Evolutionary conservation across 2,797 vertebrate species (phyloP), one percentile per base, ranked within the genome.

Genomic region (Lagocephalus sceleratus): DNA sequence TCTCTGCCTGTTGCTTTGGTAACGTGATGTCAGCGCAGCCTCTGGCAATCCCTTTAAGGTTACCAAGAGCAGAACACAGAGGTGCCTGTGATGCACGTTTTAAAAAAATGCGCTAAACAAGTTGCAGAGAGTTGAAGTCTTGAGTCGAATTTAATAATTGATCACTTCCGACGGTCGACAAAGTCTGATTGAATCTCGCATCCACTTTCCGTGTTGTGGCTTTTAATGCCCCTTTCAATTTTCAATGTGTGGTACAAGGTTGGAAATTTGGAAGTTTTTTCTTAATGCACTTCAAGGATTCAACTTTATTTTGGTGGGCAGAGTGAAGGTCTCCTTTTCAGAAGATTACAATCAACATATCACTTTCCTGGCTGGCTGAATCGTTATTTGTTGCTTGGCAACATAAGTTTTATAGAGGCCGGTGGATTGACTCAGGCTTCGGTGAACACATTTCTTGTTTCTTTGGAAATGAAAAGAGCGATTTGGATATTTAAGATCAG

Each of bases 1-100:
- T 14, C 46, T 79, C 70, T 69, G 83, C 82, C 81, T 85, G 86
- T 88, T 87, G 85, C 86, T 88, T 82, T 88, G 86, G 86, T 82
- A 85, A 88, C 86, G 44, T 84, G 79, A 85, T 85, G 82, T 87
- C 80, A 84, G 71, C 65, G 78, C 74, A 79, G 77, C 78, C 66
- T 76, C 70, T 57, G 69, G 81, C 62, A 57, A 81, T 61, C 82
- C 79, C 76, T 83, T 68, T 64, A 78, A 81, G 74, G 70, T 81
- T 75, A 61, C 60, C 10, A 21, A 68, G 78, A 66, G 47, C 50
- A 44, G 61, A 53, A 56, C 47, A 61, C 57, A 61, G 60, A 81
- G 65, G 63, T 68, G 80, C 32, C 21, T 68, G 41, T 50, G 54
- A 15, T 51, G 29, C 26, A 10, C 32, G 12, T 10, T 35, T 2